Percentiles rank a stretch among this genome's conserved stretches.
Conservation (phyloP, 2,113 vertebrate species). For the Oreochromis spilurus region DNA sequence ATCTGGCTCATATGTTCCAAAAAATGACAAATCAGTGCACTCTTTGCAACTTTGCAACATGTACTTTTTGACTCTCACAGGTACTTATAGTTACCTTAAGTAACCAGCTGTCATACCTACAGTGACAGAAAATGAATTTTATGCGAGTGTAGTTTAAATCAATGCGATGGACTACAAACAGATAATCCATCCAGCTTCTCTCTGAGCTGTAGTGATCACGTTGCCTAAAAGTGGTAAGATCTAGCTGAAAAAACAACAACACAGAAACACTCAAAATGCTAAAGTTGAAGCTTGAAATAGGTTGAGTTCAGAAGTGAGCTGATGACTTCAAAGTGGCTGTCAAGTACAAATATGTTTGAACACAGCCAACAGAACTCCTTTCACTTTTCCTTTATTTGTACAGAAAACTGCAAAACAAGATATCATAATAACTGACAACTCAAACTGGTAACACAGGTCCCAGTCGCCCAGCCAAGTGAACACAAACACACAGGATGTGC, state of each 20-base stretch:
- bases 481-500: not conserved
- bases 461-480: not conserved
- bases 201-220: not conserved
- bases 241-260: not conserved
- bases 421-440: not conserved
- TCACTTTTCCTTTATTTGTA: not conserved
- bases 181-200: not conserved
- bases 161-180: not conserved
- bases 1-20: not conserved
- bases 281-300: not conserved
- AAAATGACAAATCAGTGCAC: not conserved
- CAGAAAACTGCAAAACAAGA: rapidly evolving
- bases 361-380: not conserved
- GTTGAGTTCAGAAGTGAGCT: not conserved
- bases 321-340: not conserved
- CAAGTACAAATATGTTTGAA: rapidly evolving
- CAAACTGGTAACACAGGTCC: not conserved
- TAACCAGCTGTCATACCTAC: not conserved
- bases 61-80: not conserved
- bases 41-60: rapidly evolving
- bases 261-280: not conserved
- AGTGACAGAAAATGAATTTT: not conserved
- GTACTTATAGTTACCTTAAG: rapidly evolving
- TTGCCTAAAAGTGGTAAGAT: not conserved
- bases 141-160: not conserved